Conservation (phyloP, 2,797 vertebrate genomes). For the Bradypus variegatus region DNA sequence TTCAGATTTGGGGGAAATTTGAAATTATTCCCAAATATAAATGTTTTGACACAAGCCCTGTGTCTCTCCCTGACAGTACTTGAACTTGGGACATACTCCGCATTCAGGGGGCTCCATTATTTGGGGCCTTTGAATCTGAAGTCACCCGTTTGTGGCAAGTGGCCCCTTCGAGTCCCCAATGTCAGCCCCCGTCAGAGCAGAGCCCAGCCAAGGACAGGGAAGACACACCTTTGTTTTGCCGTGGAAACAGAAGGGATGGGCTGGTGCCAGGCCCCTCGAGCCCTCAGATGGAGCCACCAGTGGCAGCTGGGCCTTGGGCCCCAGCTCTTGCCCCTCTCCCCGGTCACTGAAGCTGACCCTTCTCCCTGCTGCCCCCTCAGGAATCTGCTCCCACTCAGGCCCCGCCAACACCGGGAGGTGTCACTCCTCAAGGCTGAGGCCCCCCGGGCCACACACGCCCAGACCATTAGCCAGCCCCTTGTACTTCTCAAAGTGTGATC, state of each 20-base stretch:
- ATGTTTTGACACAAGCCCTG: background rate
- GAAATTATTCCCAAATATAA: background rate
- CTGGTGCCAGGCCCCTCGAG: accelerated
- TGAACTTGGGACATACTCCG: background rate
- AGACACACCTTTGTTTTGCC: accelerated
- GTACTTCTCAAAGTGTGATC: background rate
- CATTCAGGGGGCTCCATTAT: accelerated
- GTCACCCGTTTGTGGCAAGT: no score
- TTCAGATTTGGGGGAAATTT: background rate
- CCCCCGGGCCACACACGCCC: background rate
- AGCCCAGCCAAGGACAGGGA: background rate
- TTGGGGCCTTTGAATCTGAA: background rate
- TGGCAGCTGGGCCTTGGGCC: background rate
- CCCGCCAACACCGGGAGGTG: background rate
- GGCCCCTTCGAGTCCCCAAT: no score
- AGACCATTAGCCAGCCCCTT: background rate
- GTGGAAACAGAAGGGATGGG: no score
- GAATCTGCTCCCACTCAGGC: no score
- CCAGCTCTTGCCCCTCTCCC: accelerated
- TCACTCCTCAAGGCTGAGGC: no score
- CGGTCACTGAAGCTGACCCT: background rate
- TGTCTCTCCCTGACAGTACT: background rate
- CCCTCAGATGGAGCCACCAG: no score
- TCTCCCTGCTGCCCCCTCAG: background rate
- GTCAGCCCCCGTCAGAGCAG: background rate